Base-by-base conservation (phyloP, 2,113 vertebrate genomes). In the Corvus cornix region DNA sequence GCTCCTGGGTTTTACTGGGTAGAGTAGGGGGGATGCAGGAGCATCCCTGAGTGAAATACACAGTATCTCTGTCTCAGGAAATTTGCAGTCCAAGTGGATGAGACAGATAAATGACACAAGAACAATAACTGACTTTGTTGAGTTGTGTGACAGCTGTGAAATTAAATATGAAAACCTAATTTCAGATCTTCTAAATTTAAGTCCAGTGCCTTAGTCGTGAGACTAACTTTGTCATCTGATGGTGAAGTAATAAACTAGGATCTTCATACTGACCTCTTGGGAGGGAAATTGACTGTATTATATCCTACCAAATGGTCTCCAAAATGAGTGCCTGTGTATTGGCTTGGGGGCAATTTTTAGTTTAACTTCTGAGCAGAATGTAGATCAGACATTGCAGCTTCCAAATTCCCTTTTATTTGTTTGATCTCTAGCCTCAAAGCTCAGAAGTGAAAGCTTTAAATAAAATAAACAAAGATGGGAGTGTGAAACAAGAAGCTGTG, bases 361-460 rank as follows among this genome's bases (percentile, higher is more conserved):
- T 79, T 93, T 62, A 89, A 83, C 64, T 93, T 96, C 67, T 78
- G 76, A 90, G 60, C 48, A 81, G 93, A 96, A 89, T 83, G 60
- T 56, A 91, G 90, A 84, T 96, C 86, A 95, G 85, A 82, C 37
- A 35, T 6, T 75, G 64, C 82, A 89, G 76, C 83, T 95, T 95
- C 58, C 73, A 52, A 72, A 92, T 87, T 95, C 76, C 44, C 79
- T 92, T 96, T 89, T 95, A 90, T 92, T 96, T 95, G 93, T 93
- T 96, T 96, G 90, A 96, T 96, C 93, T 94, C 48, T 84, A 90
- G 79, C 76, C 90, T 93, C 88, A 94, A 92, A 94, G 80, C 95
- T 90, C 80, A 75, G 86, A 89, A 94, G 83, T 60, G 86, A 92
- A 84, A 89, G 76, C 73, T 94, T 93, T 93, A 94, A 95, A 93